These are phyloP conservation scores for Melinaea marsaeus DNA, from an alignment of 2,888 invertebrate genomes.

Conservation along the genomic window DNA sequence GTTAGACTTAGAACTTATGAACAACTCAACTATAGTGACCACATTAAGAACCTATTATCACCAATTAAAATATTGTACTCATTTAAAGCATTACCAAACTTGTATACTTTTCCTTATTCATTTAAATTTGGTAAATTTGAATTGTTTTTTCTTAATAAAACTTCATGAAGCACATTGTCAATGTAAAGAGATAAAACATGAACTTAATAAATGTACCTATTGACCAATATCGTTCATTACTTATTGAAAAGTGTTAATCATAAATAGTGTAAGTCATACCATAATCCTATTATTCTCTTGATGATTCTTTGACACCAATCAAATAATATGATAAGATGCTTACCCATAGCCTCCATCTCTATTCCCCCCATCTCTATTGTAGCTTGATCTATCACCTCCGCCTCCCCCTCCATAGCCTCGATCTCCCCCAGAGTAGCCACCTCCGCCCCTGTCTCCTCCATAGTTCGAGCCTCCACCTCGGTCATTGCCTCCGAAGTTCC, in stretches of 20 bases:
- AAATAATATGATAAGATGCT: conserved; percentile 46
- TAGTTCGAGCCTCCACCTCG: conserved; percentile 43
- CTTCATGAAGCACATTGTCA: no score
- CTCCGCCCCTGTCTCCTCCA: conserved; percentile 63
- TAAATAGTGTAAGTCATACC: conserved; percentile 2
- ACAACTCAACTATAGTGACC: no score
- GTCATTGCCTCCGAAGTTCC: conserved; percentile 63
- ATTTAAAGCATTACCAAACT: no score
- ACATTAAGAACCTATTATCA: no score
- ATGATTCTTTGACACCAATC: conserved; percentile 4
- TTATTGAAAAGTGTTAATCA: conserved; percentile 2
- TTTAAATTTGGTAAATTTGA: no score
- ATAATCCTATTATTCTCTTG: conserved; percentile 2
- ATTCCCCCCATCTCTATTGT: conserved; percentile 78
- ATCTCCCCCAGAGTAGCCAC: conserved; percentile 59
- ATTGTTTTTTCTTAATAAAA: no score
- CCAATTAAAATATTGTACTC: no score
- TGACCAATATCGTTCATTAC: not conserved
- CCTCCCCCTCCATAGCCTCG: conserved; percentile 65
- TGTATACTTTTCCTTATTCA: no score
- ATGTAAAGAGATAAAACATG: no score
- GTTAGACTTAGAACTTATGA: no score
- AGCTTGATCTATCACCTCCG: conserved; percentile 63
- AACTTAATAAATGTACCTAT: no score
- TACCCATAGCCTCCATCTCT: conserved; percentile 79